Percentiles rank a stretch among this genome's conserved stretches.
Conservation (phyloP, 2,888 invertebrate genomes). For the Desoria tigrina region DNA sequence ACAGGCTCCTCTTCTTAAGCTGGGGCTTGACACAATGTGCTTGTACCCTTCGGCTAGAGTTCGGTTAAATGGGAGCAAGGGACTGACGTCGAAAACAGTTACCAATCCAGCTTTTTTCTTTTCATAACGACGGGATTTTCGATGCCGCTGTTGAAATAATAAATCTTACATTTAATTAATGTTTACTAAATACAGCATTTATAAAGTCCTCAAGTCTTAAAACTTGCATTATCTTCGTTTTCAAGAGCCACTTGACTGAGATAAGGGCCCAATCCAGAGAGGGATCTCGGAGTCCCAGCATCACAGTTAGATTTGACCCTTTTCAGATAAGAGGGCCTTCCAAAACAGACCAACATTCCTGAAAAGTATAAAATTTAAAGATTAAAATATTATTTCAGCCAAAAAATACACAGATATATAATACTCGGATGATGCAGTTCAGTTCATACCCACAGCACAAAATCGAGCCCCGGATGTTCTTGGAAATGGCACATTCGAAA, state of each 20-base stretch:
- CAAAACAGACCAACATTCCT: conserved; percentile 73
- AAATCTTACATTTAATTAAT: background rate
- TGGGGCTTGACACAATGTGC: conserved; percentile 31
- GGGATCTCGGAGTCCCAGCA: conserved; percentile 76
- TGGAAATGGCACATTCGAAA: conserved; percentile 86
- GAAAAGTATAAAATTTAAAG: background rate
- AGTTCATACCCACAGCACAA: conserved; percentile 71
- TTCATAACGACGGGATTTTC: conserved; percentile 45
- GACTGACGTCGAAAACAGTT: conserved; percentile 71
- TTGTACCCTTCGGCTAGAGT: conserved; percentile 78
- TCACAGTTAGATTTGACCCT: conserved; percentile 66
- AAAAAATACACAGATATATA: too few relatives aligned
- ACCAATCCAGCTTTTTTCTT: conserved; percentile 64
- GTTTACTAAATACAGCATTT: background rate
- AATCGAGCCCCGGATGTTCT: conserved; percentile 91
- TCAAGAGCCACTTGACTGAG: conserved; percentile 48
- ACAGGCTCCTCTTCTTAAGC: conserved; percentile 26
- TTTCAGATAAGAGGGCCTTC: conserved; percentile 69
- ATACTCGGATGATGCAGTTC: too few relatives aligned
- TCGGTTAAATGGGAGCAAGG: conserved; percentile 75
- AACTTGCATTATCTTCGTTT: conserved; percentile 30
- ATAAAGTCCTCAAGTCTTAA: background rate
- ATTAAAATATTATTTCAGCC: too few relatives aligned
- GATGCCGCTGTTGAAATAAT: conserved; percentile 11
- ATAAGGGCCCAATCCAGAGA: conserved; percentile 68